These are phyloP conservation scores for Rhorus exstirpatorius DNA, from an alignment of 2,888 invertebrate genomes.

Conservation along the genomic window DNA sequence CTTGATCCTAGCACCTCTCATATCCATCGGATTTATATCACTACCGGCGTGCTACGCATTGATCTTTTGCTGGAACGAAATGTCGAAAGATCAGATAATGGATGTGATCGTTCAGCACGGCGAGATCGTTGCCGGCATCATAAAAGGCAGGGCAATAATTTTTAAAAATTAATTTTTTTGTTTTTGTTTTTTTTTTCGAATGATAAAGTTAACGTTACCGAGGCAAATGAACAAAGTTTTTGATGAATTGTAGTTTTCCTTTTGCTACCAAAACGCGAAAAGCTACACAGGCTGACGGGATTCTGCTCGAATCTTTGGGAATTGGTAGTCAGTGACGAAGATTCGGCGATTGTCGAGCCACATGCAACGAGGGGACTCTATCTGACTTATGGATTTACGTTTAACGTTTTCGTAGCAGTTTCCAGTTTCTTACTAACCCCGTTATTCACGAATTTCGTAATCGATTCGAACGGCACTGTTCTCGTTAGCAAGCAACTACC, in stretches of 20 bases:
- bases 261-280: constrained; percentile 56
- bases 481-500: constrained; percentile 61
- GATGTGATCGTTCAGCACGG: constrained; percentile 20
- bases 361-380: constrained; percentile 59
- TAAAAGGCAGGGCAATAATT: no score
- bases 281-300: constrained; percentile 55
- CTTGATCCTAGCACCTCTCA: constrained; percentile 7
- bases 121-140: no score
- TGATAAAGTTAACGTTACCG: constrained; percentile 6
- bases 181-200: no score
- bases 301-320: constrained; percentile 71
- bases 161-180: no score
- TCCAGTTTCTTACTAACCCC: constrained; percentile 58
- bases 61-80: constrained; percentile 36
- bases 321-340: constrained; percentile 57
- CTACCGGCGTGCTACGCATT: constrained; percentile 39
- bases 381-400: constrained; percentile 69
- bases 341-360: constrained; percentile 28
- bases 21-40: constrained; percentile 26
- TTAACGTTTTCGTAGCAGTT: constrained; percentile 68
- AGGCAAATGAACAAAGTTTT: constrained; percentile 10
- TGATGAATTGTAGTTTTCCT: constrained; percentile 38
- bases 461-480: constrained; percentile 59
- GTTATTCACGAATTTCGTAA: constrained; percentile 20
- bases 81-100: constrained; percentile 16